Evolutionary conservation across 1,140 invertebrate species (phyloP).

Genomic region (Hyles euphorbiae): DNA sequence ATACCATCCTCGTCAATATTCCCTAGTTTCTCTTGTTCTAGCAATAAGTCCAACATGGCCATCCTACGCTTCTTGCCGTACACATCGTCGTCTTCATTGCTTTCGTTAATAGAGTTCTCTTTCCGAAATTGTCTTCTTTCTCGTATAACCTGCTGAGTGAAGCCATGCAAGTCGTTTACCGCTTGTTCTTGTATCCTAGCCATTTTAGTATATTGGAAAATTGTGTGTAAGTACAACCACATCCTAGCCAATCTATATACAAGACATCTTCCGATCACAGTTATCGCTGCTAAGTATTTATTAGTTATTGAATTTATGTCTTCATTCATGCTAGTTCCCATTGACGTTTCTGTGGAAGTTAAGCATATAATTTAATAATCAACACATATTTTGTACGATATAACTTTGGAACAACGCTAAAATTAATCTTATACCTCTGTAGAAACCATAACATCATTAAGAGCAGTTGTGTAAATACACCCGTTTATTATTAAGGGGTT

Average conservation of each 20-base stretch:
- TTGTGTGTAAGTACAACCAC: constrained; percentile 14
- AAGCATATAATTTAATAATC: no score
- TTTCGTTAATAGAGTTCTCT: not conserved
- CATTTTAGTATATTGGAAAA: constrained; percentile 10
- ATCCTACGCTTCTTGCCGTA: constrained; percentile 9
- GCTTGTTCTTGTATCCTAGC: constrained; percentile 2
- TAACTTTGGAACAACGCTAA: no score
- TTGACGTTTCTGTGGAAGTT: constrained; percentile 18
- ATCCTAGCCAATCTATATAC: constrained; percentile 8
- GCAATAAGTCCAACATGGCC: constrained; percentile 26
- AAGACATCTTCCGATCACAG: constrained; percentile 9
- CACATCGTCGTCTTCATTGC: not conserved
- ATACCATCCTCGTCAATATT: constrained; percentile 22
- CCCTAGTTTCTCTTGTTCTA: constrained; percentile 25
- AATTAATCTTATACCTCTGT: no score
- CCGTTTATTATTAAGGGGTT: no score
- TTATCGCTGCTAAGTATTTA: constrained; percentile 20
- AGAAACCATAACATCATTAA: no score
- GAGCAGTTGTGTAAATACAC: no score
- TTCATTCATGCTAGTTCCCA: constrained; percentile 15
- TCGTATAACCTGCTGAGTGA: constrained; percentile 25
- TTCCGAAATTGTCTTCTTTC: constrained; percentile 16
- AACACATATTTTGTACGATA: no score
- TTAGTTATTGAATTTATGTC: constrained; percentile 14
- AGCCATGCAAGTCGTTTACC: constrained; percentile 18